Conservation (phyloP, 2,888 invertebrate genomes). For the Phyllotreta striolata region DNA sequence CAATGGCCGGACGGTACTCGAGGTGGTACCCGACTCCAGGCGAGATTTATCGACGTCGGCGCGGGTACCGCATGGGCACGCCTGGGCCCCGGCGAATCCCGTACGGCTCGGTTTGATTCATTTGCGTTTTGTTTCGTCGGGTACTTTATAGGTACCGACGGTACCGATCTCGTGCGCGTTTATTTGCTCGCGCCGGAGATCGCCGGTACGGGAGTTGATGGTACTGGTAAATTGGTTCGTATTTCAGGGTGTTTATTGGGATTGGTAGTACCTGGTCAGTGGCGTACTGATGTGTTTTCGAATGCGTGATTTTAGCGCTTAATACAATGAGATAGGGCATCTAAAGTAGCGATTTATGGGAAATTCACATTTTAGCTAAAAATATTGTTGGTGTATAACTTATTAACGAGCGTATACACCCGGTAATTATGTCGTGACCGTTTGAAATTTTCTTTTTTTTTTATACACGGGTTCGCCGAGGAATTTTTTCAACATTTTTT, state of each 20-base stretch:
- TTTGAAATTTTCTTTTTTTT: slow-evolving; percentile 27
- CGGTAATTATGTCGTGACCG: slow-evolving; percentile 29
- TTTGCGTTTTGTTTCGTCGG: slow-evolving; percentile 12
- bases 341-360: slow-evolving; percentile 30
- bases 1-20: slow-evolving; percentile 50
- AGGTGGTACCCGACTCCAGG: slow-evolving; percentile 12
- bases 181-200: too few species aligned
- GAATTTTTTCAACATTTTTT: slow-evolving; percentile 17
- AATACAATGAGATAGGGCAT: slow-evolving; percentile 24
- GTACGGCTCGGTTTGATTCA: slow-evolving; percentile 30
- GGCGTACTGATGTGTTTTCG: slow-evolving; percentile 9
- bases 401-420: slow-evolving; percentile 27
- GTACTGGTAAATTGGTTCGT: too few species aligned
- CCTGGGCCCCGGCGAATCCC: neutral
- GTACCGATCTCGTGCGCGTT: too few species aligned
- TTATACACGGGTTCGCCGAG: too few species aligned
- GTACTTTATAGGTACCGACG: too few species aligned
- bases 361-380: slow-evolving; percentile 28
- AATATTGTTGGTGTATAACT: slow-evolving; percentile 28
- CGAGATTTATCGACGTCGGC: neutral
- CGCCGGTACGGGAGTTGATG: too few species aligned
- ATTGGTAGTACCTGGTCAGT: too few species aligned
- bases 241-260: too few species aligned
- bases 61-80: slow-evolving; percentile 24
- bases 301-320: slow-evolving; percentile 34